Conservation (phyloP, 2,797 vertebrate genomes). For the Neostethus bicornis region DNA sequence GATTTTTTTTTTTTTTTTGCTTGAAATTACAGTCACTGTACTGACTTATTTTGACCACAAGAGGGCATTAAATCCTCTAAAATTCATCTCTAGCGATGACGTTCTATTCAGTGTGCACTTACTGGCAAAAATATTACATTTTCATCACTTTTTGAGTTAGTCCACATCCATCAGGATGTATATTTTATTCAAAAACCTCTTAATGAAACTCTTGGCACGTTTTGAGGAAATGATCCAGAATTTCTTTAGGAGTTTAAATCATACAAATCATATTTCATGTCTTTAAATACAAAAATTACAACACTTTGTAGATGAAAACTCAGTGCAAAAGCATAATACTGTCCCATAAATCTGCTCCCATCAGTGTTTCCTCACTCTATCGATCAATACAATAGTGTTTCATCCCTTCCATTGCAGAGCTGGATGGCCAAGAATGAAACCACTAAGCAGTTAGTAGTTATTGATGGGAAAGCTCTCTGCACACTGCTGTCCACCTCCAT, state of each 20-base stretch:
- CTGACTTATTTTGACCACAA: slow-evolving; percentile 29
- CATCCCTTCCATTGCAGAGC: slow-evolving; percentile 39
- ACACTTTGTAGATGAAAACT: slow-evolving; percentile 1
- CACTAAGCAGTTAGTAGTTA: slow-evolving; percentile 69
- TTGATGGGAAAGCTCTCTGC: slow-evolving; percentile 64
- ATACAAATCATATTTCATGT: neutral
- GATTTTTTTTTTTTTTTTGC: neutral
- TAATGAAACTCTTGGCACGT: neutral
- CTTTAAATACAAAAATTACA: neutral
- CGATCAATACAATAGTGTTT: slow-evolving; percentile 50
- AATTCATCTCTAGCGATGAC: neutral
- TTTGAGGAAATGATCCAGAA: neutral
- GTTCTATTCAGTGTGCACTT: neutral
- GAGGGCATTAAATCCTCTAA: slow-evolving; percentile 52
- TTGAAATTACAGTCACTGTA: neutral
- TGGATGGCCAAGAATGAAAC: slow-evolving; percentile 51
- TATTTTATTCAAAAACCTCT: neutral
- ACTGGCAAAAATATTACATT: neutral
- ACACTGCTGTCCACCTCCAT: slow-evolving; percentile 51
- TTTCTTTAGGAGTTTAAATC: neutral
- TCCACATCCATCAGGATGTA: neutral
- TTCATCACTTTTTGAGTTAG: neutral
- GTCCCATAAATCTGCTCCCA: slow-evolving; percentile 21
- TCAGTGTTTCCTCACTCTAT: slow-evolving; percentile 31
- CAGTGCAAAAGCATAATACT: slow-evolving; percentile 7